Percentiles rank a stretch among this genome's conserved stretches.
These are phyloP conservation scores for Rhingia rostrata DNA, from an alignment of 2,888 invertebrate genomes.

Conservation along the genomic window DNA sequence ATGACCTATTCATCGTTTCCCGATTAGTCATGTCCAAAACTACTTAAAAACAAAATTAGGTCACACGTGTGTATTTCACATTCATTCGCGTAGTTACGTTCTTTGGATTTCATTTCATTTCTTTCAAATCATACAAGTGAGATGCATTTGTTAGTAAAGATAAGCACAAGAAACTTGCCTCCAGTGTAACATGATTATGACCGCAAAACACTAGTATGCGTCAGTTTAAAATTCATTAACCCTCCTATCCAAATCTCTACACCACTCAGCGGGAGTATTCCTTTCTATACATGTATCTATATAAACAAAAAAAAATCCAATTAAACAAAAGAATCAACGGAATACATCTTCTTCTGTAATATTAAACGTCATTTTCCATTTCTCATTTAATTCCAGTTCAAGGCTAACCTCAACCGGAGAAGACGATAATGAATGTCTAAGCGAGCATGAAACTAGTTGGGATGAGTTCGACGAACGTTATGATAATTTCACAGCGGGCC, in stretches of 20 bases:
- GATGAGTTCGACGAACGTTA: slow-evolving; percentile 83
- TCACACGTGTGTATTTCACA: not conserved
- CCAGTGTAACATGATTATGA: not conserved
- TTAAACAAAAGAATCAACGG: slow-evolving; percentile 4
- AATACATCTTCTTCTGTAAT: slow-evolving; percentile 8
- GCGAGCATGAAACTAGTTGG: slow-evolving; percentile 82
- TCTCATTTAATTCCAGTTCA: slow-evolving; percentile 78
- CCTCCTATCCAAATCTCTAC: slow-evolving; percentile 7
- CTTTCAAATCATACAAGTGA: slow-evolving; percentile 7
- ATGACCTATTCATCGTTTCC: slow-evolving; percentile 24
- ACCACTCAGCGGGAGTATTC: slow-evolving; percentile 9
- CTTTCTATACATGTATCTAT: not conserved
- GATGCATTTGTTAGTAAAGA: not conserved
- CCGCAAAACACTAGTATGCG: slow-evolving; percentile 7
- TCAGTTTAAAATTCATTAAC: slow-evolving; percentile 53
- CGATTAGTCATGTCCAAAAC: slow-evolving; percentile 36
- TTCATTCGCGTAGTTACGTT: not conserved
- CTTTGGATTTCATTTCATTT: not conserved
- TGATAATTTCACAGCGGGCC: slow-evolving; percentile 82
- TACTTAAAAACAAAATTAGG: slow-evolving; percentile 15
- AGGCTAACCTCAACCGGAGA: slow-evolving; percentile 82
- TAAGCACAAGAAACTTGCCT: not conserved
- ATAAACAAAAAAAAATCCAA: not conserved
- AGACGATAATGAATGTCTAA: slow-evolving; percentile 82
- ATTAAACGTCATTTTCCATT: slow-evolving; percentile 51